Conservation (phyloP, 2,888 invertebrate genomes). For the Anorthoa munda region DNA sequence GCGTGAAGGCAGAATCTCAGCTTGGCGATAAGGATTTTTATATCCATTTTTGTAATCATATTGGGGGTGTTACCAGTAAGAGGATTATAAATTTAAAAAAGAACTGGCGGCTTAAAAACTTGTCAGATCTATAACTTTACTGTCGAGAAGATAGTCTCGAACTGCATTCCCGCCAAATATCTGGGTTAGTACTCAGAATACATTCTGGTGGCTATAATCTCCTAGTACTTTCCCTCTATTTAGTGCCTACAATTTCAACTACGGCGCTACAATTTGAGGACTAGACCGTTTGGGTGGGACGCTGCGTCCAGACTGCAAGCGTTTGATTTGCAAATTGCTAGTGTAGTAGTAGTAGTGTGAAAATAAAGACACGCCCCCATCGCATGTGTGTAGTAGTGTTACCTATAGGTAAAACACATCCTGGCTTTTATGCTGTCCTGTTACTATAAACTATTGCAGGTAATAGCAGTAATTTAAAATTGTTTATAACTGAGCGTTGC, state of each 20-base stretch:
- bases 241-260: conserved; percentile 8
- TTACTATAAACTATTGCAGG: conserved; percentile 27
- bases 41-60: neutral
- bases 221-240: conserved; percentile 23
- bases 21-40: neutral
- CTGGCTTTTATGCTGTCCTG: conserved; percentile 27
- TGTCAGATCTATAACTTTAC: neutral
- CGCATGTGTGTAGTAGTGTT: conserved; percentile 9
- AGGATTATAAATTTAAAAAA: neutral
- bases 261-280: conserved; percentile 5
- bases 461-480: neutral
- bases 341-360: conserved; percentile 26
- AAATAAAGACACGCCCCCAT: conserved; percentile 23
- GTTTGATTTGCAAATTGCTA: conserved; percentile 16
- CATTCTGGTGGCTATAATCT: conserved; percentile 5
- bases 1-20: neutral
- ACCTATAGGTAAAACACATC: neutral
- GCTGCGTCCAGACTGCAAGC: conserved; percentile 18
- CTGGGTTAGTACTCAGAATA: neutral
- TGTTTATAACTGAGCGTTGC: neutral
- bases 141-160: neutral
- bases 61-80: neutral
- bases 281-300: neutral
- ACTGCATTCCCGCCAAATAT: neutral
- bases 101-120: neutral